Evolutionary conservation across 2,888 invertebrate genomes (phyloP).

Genomic region (Beris morrisii): DNA sequence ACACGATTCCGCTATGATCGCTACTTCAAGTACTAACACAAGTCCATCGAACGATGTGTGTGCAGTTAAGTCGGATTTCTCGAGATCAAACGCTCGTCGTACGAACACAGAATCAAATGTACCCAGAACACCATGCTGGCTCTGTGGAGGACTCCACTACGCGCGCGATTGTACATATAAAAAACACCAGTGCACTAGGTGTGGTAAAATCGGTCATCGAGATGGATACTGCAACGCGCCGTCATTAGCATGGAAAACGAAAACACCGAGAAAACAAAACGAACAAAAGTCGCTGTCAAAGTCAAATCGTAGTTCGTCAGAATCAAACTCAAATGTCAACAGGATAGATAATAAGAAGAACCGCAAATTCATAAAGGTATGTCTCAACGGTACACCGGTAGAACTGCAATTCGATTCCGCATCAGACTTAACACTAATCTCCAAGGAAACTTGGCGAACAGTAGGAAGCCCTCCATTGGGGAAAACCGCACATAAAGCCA

Average conservation of each 20-base stretch:
- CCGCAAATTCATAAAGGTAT: background rate
- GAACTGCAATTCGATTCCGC: slow-evolving; percentile 3
- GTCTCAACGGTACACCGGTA: too few species aligned
- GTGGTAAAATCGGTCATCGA: slow-evolving; percentile 1
- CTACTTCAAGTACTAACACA: background rate
- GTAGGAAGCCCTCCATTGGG: background rate
- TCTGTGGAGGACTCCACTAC: background rate
- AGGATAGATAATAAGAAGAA: background rate
- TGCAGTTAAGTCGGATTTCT: background rate
- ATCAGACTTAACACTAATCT: background rate
- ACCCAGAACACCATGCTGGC: background rate
- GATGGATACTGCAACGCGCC: background rate
- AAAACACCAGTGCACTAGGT: background rate
- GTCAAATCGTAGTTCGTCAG: too few species aligned
- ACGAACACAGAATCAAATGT: background rate
- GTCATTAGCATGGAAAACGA: background rate
- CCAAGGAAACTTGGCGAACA: background rate
- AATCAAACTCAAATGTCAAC: too few species aligned
- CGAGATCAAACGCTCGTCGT: background rate
- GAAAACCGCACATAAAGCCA: background rate
- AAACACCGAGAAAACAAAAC: background rate
- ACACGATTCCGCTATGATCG: background rate
- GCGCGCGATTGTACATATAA: background rate
- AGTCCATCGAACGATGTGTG: background rate
- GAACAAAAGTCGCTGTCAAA: background rate